Conservation (phyloP, 2,797 vertebrate genomes). For the Pogonophryne albipinna region DNA sequence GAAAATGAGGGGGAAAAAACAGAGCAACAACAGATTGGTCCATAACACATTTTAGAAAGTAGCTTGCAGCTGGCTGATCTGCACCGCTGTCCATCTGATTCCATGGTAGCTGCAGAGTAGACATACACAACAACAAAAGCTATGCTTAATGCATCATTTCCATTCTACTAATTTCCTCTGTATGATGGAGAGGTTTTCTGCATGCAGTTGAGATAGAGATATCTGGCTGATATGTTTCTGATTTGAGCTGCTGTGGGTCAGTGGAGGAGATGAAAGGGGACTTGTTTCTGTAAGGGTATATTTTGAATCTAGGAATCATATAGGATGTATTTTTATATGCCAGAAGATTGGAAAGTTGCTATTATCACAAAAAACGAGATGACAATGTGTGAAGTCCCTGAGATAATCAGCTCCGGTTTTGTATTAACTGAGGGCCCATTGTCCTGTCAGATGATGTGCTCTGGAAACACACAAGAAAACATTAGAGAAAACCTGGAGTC, state of each 20-base stretch:
- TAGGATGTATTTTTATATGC: constrained; percentile 75
- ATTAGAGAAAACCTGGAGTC: constrained; percentile 29
- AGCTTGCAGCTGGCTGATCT: constrained; percentile 58
- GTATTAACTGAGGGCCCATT: constrained; percentile 30
- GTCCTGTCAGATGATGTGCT: constrained; percentile 38
- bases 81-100: constrained; percentile 34
- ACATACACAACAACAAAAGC: constrained; percentile 18
- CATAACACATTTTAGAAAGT: constrained; percentile 29
- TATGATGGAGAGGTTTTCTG: constrained; percentile 37
- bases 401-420: constrained; percentile 51
- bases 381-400: constrained; percentile 38
- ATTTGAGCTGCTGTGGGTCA: constrained; percentile 25
- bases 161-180: constrained; percentile 28
- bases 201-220: constrained; percentile 45
- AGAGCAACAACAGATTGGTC: constrained; percentile 5
- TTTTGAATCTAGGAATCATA: constrained; percentile 51
- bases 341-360: constrained; percentile 34
- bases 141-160: constrained; percentile 25
- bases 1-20: constrained; percentile 13
- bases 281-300: constrained; percentile 24
- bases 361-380: constrained; percentile 48
- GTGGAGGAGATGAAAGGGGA: constrained; percentile 27
- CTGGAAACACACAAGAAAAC: constrained; percentile 32
- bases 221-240: constrained; percentile 13
- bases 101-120: constrained; percentile 36